Base-by-base conservation (phyloP, 2,888 invertebrate genomes). In the Macaria notata region DNA sequence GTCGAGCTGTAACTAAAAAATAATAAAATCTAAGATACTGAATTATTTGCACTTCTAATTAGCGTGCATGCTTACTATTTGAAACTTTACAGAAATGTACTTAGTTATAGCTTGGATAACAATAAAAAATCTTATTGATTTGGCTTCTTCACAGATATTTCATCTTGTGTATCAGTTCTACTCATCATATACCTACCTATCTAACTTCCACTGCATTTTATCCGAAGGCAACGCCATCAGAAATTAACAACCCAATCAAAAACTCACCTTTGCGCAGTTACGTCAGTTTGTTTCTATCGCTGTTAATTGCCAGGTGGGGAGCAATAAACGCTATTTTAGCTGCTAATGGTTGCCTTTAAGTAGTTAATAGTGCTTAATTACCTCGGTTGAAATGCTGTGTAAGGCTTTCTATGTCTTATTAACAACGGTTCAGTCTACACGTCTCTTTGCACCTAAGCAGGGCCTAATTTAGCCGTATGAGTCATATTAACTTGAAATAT, bases 301-400 rank as follows among this genome's bases (percentile, higher is more conserved):
- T 48, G 36, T 30, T 59, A 54, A 58, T 58, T 49, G 58, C 54
- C 50, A 58, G 58, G 54, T 54, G 33, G 59, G 49, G 43, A 47
- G 54, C 58, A 39, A 51, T 59, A 59, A 63, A 57, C 59, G 56
- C 58, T 58, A 48, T 64, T 62, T 58, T 49, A 60, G 58, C 33
- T 54, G 44, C 54, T 52, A 54, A 61, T 56, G 41, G 52, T 44
- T 62, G 55, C 46, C 59, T 54, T 51, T 48, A 59, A 59, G 59
- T 62, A 51, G 57, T 54, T 62, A 64, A 62, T 61, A 54, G 56
- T 44, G 54, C 56, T 61, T 64, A 62, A 64, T 64, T 60, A 62
- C 62, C 62, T 59, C 52, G 38, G 49, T 62, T 36, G 47, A 50
- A 53, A 47, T 50, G 53, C 56, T 54, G 57, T 56, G 56, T 54